A percentile compares a stretch with the other conserved stretches of the same genome.
These are phyloP conservation scores for Urophycis tenuis DNA, from an alignment of 2,797 vertebrate genomes.

Conservation along the genomic window DNA sequence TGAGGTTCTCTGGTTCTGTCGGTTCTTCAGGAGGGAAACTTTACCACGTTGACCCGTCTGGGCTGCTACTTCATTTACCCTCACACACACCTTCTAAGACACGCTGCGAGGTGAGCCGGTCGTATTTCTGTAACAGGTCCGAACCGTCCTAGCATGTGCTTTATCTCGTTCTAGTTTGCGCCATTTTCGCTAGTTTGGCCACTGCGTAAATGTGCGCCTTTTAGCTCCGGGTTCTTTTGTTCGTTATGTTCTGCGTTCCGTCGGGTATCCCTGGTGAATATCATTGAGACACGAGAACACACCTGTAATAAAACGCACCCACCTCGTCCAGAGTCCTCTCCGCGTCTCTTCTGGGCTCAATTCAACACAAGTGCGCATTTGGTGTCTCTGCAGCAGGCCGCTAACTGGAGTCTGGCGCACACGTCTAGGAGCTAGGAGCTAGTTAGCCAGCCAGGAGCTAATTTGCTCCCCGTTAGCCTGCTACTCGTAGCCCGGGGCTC, in stretches of 20 bases:
- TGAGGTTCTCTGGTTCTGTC: constrained; percentile 49
- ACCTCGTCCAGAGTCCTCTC: too few relatives aligned
- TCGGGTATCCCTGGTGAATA: not conserved
- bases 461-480: constrained; percentile 55
- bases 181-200: constrained; percentile 71
- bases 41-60: constrained; percentile 72
- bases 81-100: constrained; percentile 52
- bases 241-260: constrained; percentile 48
- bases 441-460: constrained; percentile 69
- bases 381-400: constrained; percentile 68
- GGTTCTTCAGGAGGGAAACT: constrained; percentile 83
- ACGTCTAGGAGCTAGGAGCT: constrained; percentile 47
- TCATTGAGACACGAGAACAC: rapidly evolving
- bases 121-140: not conserved
- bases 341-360: constrained; percentile 27
- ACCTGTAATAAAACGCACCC: not conserved
- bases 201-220: constrained; percentile 70
- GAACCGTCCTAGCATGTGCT: constrained; percentile 38
- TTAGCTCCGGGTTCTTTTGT: constrained; percentile 71
- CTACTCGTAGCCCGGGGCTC: not conserved
- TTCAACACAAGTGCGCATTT: constrained; percentile 65
- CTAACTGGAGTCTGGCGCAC: constrained; percentile 55
- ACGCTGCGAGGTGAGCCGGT: constrained; percentile 60
- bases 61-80: constrained; percentile 55
- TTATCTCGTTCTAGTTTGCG: constrained; percentile 62